phyloP scores from a whole-genome alignment of 2,888 invertebrate species.

The Eumerus sabulonum region DNA sequence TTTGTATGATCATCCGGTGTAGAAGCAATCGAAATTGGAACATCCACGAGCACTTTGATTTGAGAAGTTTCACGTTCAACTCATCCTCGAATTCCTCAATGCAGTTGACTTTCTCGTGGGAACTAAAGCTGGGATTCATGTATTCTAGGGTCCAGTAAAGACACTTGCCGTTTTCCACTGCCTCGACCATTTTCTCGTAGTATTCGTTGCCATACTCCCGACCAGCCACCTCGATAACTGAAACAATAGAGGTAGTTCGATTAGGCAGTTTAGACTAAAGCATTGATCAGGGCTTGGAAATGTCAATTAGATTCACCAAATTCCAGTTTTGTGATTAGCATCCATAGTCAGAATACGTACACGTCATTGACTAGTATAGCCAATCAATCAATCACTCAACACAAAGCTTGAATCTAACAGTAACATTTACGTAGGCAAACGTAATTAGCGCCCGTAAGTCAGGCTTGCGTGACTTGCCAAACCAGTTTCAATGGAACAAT shows the following conservation, averaged over 20 bases:
- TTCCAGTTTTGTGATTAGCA: too few relatives aligned
- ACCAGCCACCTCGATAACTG: slow-evolving; percentile 90
- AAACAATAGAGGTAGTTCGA: too few relatives aligned
- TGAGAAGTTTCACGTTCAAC: slow-evolving; percentile 80
- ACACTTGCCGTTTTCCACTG: slow-evolving; percentile 84
- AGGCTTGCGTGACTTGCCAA: too few relatives aligned
- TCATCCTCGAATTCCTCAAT: slow-evolving; percentile 76
- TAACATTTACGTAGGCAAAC: too few relatives aligned
- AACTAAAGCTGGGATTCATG: slow-evolving; percentile 62
- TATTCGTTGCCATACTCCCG: slow-evolving; percentile 87
- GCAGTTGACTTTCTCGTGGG: slow-evolving; percentile 13
- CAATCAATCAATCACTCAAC: too few relatives aligned
- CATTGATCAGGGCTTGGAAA: too few relatives aligned
- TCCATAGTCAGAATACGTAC: too few relatives aligned
- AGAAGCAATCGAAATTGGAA: slow-evolving; percentile 85
- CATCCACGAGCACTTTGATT: slow-evolving; percentile 82
- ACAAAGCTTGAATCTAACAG: too few relatives aligned
- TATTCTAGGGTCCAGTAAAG: slow-evolving; percentile 79
- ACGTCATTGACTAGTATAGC: too few relatives aligned
- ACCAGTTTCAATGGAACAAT: too few relatives aligned
- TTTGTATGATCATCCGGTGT: slow-evolving; percentile 86
- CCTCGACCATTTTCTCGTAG: slow-evolving; percentile 84
- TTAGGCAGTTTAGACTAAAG: neutral
- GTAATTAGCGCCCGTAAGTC: too few relatives aligned
- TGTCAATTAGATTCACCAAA: too few relatives aligned